phyloP scores from a whole-genome alignment of 1,140 invertebrate species.

The Microvelia longipes region DNA sequence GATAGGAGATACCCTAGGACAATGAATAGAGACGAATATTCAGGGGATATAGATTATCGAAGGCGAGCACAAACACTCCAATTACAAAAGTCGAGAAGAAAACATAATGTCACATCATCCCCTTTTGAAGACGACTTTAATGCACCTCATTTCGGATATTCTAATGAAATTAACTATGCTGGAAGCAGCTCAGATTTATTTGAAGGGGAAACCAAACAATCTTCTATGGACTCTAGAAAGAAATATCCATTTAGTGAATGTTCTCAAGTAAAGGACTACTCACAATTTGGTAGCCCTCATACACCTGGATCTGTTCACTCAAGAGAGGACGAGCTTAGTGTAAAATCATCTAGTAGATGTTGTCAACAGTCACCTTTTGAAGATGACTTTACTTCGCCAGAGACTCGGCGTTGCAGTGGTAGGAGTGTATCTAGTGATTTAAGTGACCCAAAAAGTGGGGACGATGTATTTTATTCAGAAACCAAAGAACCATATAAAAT shows the following conservation, averaged over 20 bases:
- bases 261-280: conserved; percentile 2
- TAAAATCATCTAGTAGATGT: conserved; percentile 6
- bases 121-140: conserved; percentile 56
- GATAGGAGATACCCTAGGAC: conserved; percentile 2
- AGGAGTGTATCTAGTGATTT: conserved; percentile 27
- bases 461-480: conserved; percentile 16
- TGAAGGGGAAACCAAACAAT: conserved; percentile 19
- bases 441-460: conserved; percentile 22
- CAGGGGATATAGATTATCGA: conserved; percentile 10
- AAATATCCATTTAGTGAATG: conserved; percentile 6
- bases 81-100: conserved; percentile 15
- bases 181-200: conserved; percentile 20
- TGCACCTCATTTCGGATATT: conserved; percentile 26
- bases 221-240: conserved; percentile 9
- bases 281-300: not conserved
- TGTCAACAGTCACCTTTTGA: conserved; percentile 46
- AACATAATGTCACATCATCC: conserved; percentile 33
- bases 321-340: not conserved
- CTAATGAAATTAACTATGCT: conserved; percentile 17
- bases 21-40: conserved; percentile 5
- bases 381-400: conserved; percentile 48
- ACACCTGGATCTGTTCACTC: conserved; percentile 1
- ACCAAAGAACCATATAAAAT: not conserved
- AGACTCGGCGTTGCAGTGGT: conserved; percentile 23
- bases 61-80: conserved; percentile 13